phyloP scores from a whole-genome alignment of 92 coral and sea anemone species.

The Desmophyllum pertusum region DNA sequence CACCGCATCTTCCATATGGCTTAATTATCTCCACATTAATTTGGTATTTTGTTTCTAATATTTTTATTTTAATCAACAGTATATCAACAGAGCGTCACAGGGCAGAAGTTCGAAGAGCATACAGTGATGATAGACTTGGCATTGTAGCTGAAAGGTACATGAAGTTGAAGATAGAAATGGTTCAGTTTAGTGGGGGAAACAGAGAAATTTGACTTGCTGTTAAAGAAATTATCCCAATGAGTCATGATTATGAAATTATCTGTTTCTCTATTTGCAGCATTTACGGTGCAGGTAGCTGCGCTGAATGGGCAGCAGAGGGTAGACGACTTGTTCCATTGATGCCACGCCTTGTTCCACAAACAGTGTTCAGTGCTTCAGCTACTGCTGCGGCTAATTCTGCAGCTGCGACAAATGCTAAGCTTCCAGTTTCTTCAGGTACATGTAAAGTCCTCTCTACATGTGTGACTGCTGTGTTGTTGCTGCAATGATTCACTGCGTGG shows the following conservation, averaged over 20 bases:
- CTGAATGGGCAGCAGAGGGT: conserved; percentile 99
- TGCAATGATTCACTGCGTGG: neutral
- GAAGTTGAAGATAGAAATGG: neutral
- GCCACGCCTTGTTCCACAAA: conserved; percentile 99
- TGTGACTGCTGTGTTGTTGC: neutral
- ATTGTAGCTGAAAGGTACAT: conserved; percentile 92
- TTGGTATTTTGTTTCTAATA: neutral
- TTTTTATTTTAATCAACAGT: conserved; percentile 37
- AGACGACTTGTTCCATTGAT: conserved; percentile 94
- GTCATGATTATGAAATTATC: neutral
- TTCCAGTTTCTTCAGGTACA: conserved; percentile 63
- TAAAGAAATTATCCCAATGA: too few species aligned
- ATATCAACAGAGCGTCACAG: conserved; percentile 98
- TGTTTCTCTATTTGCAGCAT: conserved; percentile 55
- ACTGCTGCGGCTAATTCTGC: conserved; percentile 98
- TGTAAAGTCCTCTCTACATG: neutral
- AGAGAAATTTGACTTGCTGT: too few species aligned
- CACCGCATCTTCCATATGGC: too few species aligned
- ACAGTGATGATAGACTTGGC: conserved; percentile 95
- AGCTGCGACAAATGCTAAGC: conserved; percentile 87
- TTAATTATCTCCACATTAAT: neutral
- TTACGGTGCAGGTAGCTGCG: conserved; percentile 94
- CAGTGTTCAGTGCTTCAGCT: conserved; percentile 94
- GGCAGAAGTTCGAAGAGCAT: conserved; percentile 97
- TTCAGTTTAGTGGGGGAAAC: neutral